These are phyloP conservation scores for Drosophila villosipedis DNA, from an alignment of 2,888 invertebrate genomes.

Conservation along the genomic window DNA sequence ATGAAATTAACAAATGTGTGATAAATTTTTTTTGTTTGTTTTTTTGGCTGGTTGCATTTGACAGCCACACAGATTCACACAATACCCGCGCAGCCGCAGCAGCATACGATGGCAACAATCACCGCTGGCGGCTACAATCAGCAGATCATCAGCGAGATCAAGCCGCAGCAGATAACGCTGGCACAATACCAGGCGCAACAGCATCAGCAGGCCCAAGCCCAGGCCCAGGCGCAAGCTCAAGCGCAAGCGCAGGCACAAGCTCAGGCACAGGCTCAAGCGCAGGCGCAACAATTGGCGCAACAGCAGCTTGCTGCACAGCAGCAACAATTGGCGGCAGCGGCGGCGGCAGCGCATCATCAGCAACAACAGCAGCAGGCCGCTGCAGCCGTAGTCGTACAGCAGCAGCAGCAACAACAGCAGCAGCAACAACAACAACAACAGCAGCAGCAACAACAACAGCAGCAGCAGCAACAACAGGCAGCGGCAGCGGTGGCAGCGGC, in stretches of 20 bases:
- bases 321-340: constrained; percentile 62
- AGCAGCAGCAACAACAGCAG: constrained; percentile 50
- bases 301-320: constrained; percentile 68
- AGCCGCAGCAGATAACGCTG: constrained; percentile 82
- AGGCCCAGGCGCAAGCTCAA: constrained; percentile 55
- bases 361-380: constrained; percentile 69
- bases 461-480: constrained; percentile 61
- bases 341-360: constrained; percentile 69
- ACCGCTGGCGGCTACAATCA: constrained; percentile 83
- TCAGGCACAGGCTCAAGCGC: constrained; percentile 80
- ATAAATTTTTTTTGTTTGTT: neutral
- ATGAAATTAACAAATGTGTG: neutral
- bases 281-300: constrained; percentile 67
- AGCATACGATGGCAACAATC: constrained; percentile 82
- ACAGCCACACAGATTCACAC: constrained; percentile 81
- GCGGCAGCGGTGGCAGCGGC: constrained; percentile 53
- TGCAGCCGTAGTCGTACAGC: constrained; percentile 55
- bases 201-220: constrained; percentile 73
- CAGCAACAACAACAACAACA: constrained; percentile 64
- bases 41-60: neutral
- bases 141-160: constrained; percentile 83
- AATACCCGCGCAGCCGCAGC: constrained; percentile 79
- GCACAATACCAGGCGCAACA: constrained; percentile 84
- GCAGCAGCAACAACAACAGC: constrained; percentile 47
- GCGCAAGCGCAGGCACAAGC: constrained; percentile 78